phyloP scores from a whole-genome alignment of 2,113 vertebrate species.

The Malaclemys terrapin region DNA sequence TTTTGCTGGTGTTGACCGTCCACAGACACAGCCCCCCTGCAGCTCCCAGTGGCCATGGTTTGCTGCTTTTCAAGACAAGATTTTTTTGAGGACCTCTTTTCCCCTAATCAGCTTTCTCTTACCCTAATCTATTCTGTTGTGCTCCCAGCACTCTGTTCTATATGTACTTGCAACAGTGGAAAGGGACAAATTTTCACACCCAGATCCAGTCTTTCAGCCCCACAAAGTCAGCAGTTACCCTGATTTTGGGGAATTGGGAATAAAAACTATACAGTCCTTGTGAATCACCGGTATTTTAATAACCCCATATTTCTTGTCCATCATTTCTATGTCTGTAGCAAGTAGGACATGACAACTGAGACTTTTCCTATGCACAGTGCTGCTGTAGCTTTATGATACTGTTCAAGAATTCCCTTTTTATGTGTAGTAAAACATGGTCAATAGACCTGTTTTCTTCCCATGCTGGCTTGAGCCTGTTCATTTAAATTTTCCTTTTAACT shows the following conservation, averaged over 20 bases:
- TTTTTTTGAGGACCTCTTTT: not conserved
- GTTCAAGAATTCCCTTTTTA: not conserved
- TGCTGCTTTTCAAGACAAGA: not conserved
- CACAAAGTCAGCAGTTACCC: too few species aligned
- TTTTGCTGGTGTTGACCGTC: too few species aligned
- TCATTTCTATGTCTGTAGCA: not conserved
- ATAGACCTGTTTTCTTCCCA: not conserved
- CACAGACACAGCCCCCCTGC: too few species aligned
- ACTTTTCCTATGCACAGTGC: not conserved
- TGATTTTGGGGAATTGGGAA: too few species aligned
- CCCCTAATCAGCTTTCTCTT: not conserved
- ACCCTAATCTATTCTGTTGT: not conserved
- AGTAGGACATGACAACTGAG: not conserved
- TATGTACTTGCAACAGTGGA: not conserved
- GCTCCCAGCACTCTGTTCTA: not conserved
- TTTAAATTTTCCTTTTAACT: not conserved
- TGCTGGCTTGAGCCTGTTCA: not conserved
- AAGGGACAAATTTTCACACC: too few species aligned
- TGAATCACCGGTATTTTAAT: not conserved
- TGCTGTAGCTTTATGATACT: not conserved
- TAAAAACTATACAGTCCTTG: not conserved
- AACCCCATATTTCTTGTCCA: not conserved
- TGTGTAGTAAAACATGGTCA: not conserved
- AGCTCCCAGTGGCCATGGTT: too few species aligned
- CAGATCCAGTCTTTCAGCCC: too few species aligned